Base-by-base conservation (phyloP, 2,113 vertebrate genomes). In the Pipra filicauda region DNA sequence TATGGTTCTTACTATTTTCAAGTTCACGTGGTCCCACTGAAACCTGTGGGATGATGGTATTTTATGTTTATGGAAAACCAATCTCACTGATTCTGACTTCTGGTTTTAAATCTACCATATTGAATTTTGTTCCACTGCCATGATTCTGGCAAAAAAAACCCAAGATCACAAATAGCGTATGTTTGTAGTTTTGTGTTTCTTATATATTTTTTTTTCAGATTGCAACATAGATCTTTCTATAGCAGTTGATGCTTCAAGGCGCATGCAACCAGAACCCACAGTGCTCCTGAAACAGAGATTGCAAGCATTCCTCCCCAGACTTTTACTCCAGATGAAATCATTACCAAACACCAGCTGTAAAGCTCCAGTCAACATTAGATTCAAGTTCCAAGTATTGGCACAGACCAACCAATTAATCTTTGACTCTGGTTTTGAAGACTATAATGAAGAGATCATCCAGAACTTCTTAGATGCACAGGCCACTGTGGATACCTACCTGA, bases 211-310 rank as follows among this genome's bases (percentile, higher is more conserved):
- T 94, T 91, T 82, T 61, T 8, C 55, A 99, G 99, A n/a, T 58
- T 99, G 99, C 64, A 52, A 30, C 49, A 73, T 99, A 19, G 98
- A 98, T 82, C 95, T 99, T 90, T 98, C 98, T 69, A 51, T 99
- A 86, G 98, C 98, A 70, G 97, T 99, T n/a, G 99, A 99, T 88
- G 98, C 98, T 85, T 98, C 99, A 8, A 86, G 35, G 22, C 89
- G 1, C 17, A 8, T 15, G 7, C 72, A 51, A 8, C 87, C 83
- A 28, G 80, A 57, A 37, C 66, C 85, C 52, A 91, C 97, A 35
- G 48, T 94, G 67, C 96, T 84, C 27, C 83, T 97, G 78, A 98
- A 98, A 71, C 85, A 73, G 85, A 98, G 95, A 65, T 96, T 98
- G 61, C 89, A 88, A 73, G 7, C 20, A 4, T 97, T 97, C 66